Base-by-base conservation (phyloP, 2,888 invertebrate species). In the Pocota personata region DNA sequence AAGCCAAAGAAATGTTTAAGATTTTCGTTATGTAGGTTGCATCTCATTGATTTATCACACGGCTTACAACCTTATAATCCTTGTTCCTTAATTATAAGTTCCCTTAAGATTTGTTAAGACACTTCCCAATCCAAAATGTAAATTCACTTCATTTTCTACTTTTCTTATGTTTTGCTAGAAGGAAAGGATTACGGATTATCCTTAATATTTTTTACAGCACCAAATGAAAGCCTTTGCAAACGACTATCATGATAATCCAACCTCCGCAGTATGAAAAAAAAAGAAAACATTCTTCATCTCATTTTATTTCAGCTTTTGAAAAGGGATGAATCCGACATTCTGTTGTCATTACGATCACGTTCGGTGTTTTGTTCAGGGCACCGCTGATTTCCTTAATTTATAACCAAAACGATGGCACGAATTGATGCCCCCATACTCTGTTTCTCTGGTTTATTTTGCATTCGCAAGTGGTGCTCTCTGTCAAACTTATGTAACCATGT, bases 361-460 rank as follows among this genome's bases (percentile, higher is more conserved):
- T 69, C 62, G 21, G 55, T 62, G 78, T 57, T 69, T 50, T 43
- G 69, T 69, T 60, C n/a, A 50, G 50, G 32, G 16, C 48, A 46
- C 52, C 69, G 50, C 62, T 69, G 78, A 84, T 84, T 79, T 75
- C 79, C 75, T 66, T 79, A 75, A 84, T 75, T 75, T 82, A 73
- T 50, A 50, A 66, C 27, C 55, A 67, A 76, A 72, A 50, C 80
- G 66, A 80, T 76, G 57, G 50, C 80, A 69, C 57, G 52, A 40
- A 73, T 32, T 30, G 40, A n/a, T 8, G 27, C 10, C 32, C 8
- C 50, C 7, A 14, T n/a, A 16, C 10, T 19, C 16, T 21, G 48
- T 16, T 6, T 35, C 14, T 12, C 10, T 52, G 3, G 46, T 43
- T 14, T 21, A 52, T 67, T 75, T 60, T 50, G 52, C 57, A 60